Evolutionary conservation across 37 sponge, comb jelly and placozoan species (phyloP).

Genomic region (Amphimedon queenslandica): DNA sequence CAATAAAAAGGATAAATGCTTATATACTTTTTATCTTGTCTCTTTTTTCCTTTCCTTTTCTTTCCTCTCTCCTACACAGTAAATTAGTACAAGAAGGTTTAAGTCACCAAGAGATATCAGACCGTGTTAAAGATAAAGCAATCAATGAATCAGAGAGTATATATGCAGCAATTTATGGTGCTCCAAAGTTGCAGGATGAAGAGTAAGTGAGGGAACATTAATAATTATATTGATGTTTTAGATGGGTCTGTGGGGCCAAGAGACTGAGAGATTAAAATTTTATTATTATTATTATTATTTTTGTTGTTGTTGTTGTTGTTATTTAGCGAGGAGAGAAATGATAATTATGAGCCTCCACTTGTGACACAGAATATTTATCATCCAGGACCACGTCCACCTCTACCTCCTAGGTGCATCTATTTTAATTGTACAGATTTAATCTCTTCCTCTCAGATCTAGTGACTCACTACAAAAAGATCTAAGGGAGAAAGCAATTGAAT

Average conservation of each 20-base stretch:
- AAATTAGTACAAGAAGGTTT: conserved; percentile 31
- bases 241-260: too few species aligned
- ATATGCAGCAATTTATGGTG: conserved; percentile 68
- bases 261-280: too few species aligned
- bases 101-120: conserved; percentile 38
- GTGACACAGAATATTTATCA: background rate
- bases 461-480: background rate
- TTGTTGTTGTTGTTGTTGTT: background rate
- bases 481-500: too few species aligned
- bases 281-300: too few species aligned
- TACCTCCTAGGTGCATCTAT: too few species aligned
- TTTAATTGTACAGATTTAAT: background rate
- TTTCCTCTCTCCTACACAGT: too few species aligned
- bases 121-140: conserved; percentile 52
- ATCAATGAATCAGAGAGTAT: conserved; percentile 59
- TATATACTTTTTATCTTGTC: background rate
- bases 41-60: background rate
- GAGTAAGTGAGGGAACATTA: conserved; percentile 14
- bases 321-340: background rate
- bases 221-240: background rate
- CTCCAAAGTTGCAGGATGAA: conserved; percentile 21
- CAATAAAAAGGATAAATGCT: too few species aligned
- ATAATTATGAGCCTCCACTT: background rate
- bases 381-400: too few species aligned
- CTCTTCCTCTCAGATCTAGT: background rate